These are phyloP conservation scores for Pithys albifrons DNA, from an alignment of 2,113 vertebrate genomes.

Conservation along the genomic window DNA sequence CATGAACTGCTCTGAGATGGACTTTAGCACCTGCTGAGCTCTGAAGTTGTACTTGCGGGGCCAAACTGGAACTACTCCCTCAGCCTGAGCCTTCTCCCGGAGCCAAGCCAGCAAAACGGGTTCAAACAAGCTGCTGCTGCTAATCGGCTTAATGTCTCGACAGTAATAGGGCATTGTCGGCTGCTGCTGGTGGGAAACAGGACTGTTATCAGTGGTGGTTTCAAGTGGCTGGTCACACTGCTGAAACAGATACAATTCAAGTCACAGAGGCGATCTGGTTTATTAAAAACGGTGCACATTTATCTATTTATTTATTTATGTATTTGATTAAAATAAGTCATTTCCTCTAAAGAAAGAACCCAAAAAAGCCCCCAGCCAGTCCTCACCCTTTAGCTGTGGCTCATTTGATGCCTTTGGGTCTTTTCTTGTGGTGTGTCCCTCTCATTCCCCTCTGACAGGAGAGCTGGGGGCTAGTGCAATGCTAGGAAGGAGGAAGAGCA, in stretches of 20 bases:
- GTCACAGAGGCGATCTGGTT: not conserved
- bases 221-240: not conserved
- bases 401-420: not conserved
- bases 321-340: not conserved
- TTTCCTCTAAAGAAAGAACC: not conserved
- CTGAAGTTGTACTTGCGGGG: not conserved
- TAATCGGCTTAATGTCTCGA: slow-evolving; percentile 29
- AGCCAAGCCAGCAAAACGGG: not conserved
- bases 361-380: not conserved
- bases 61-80: not conserved
- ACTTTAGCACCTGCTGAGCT: not conserved
- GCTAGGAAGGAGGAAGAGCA: not conserved
- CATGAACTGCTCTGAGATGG: not conserved
- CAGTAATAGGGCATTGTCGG: not conserved
- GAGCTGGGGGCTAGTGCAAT: accelerated
- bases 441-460: not conserved
- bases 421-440: not conserved
- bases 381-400: not conserved
- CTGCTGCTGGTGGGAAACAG: not conserved
- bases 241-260: not conserved
- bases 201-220: not conserved
- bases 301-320: not conserved
- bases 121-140: slow-evolving; percentile 38
- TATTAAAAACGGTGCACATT: not conserved
- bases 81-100: not conserved